Conservation (phyloP, 2,888 invertebrate genomes). For the Drosophila demipolita region DNA sequence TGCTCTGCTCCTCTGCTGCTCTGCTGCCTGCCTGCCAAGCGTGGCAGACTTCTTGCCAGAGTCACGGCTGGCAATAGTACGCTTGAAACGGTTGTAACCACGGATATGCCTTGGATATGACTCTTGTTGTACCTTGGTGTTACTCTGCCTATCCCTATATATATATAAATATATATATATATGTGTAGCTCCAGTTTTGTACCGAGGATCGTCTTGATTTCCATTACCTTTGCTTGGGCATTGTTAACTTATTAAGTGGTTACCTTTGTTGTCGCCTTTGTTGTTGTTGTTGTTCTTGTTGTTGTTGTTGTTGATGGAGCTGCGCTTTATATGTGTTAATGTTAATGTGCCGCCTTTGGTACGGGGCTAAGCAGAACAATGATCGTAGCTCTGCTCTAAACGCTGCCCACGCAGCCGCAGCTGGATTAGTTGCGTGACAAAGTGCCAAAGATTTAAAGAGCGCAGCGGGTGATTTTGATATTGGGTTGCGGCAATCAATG, state of each 20-base stretch:
- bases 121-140: slow-evolving; percentile 7
- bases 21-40: slow-evolving; percentile 51
- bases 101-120: slow-evolving; percentile 47
- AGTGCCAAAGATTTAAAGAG: slow-evolving; percentile 47
- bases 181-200: background rate
- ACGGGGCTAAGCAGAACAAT: slow-evolving; percentile 40
- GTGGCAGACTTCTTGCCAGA: slow-evolving; percentile 70
- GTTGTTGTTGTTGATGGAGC: slow-evolving; percentile 5
- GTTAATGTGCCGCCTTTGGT: slow-evolving; percentile 22
- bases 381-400: slow-evolving; percentile 44
- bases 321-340: slow-evolving; percentile 38
- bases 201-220: slow-evolving; percentile 49
- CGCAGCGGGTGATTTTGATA: slow-evolving; percentile 54
- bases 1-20: background rate
- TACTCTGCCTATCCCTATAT: background rate
- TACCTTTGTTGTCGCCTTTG: slow-evolving; percentile 72
- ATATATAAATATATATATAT: background rate
- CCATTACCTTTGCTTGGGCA: slow-evolving; percentile 62
- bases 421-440: slow-evolving; percentile 45
- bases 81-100: slow-evolving; percentile 56
- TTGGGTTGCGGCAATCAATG: slow-evolving; percentile 15
- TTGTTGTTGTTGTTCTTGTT: background rate
- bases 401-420: slow-evolving; percentile 63
- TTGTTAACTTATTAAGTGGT: slow-evolving; percentile 80
- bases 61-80: slow-evolving; percentile 72